Evolutionary conservation across 2,113 vertebrate species (phyloP).

Genomic region (Copsychus sechellarum): DNA sequence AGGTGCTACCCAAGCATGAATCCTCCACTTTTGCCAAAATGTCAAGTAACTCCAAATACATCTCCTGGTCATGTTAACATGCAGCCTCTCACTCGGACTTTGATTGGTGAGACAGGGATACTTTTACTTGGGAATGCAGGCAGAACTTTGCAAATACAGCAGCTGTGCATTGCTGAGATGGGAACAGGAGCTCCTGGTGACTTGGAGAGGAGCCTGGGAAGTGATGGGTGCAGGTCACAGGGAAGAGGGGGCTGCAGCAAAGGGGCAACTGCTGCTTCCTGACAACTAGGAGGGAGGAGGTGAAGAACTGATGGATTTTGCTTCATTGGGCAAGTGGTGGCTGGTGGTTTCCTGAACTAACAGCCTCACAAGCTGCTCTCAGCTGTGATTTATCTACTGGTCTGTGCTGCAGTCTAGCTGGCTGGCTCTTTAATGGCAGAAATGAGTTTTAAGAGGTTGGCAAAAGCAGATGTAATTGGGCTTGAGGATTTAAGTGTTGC

Average conservation of each 20-base stretch:
- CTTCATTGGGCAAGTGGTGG: not conserved
- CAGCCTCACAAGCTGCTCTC: not conserved
- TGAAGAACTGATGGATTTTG: not conserved
- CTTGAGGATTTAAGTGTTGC: not conserved
- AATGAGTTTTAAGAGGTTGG: not conserved
- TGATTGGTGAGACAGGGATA: not conserved
- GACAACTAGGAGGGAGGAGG: not conserved
- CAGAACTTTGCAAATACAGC: not conserved
- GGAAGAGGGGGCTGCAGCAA: not conserved
- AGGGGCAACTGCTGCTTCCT: not conserved
- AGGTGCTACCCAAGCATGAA: not conserved
- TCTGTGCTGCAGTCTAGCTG: not conserved
- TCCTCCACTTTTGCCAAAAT: not conserved
- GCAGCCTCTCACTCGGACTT: not conserved
- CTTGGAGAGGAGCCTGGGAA: not conserved
- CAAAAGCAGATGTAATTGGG: not conserved
- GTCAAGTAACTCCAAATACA: not conserved
- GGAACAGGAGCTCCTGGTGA: not conserved
- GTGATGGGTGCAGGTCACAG: not conserved
- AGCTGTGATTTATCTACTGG: not conserved
- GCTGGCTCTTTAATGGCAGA: not conserved
- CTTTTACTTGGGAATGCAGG: not conserved
- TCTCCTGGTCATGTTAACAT: not conserved
- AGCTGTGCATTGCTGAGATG: not conserved
- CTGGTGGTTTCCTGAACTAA: not conserved